Conservation (phyloP, 2,797 vertebrate genomes). For the Petrocephalus sullivani region DNA sequence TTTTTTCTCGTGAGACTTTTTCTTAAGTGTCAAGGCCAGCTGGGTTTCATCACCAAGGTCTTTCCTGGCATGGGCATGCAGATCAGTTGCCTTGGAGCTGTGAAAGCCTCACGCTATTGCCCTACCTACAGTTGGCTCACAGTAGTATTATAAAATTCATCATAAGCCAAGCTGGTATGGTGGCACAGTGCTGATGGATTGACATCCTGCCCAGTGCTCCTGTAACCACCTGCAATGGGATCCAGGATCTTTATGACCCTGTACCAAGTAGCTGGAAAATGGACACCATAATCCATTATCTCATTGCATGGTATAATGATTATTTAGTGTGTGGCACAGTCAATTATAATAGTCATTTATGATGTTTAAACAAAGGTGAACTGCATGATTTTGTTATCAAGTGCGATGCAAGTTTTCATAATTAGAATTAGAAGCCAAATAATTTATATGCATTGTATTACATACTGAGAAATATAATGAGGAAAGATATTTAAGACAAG, state of each 20-base stretch:
- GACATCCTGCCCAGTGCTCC: not conserved
- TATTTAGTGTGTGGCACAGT: not conserved
- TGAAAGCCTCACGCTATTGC: not conserved
- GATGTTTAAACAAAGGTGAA: not conserved
- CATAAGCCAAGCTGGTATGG: not conserved
- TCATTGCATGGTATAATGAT: not conserved
- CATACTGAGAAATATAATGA: not conserved
- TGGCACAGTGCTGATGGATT: not conserved
- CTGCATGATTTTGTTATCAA: not conserved
- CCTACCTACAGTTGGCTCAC: not conserved
- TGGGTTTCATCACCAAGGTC: not conserved
- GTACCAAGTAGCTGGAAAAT: not conserved
- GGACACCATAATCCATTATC: not conserved
- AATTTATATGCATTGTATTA: not conserved
- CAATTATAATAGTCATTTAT: not conserved
- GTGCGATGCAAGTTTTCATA: not conserved
- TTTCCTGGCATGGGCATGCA: not conserved
- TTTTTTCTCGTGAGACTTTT: not conserved
- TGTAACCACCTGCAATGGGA: not conserved
- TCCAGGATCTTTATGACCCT: not conserved
- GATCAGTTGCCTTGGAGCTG: not conserved
- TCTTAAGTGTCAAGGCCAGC: not conserved
- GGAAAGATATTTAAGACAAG: not conserved
- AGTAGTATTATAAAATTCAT: not conserved
- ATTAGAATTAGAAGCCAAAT: not conserved